phyloP scores from a whole-genome alignment of 2,113 vertebrate species.

The human (Homo sapiens) region GRCh38 chr13:34313501-34314000 shows the following conservation, averaged over 20 bases:
- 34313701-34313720: not conserved
- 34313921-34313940: not conserved
- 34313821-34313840: not conserved
- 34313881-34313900: not conserved
- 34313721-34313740: not conserved
- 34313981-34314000: not conserved
- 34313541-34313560: no score
- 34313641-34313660: not conserved
- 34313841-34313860: not conserved
- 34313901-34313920: not conserved
- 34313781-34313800: not conserved
- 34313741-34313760: not conserved
- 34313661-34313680: not conserved
- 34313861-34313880: not conserved
- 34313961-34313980: not conserved
- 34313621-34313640: not conserved
- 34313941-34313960: not conserved
- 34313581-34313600: no score
- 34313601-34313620: not conserved
- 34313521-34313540: no score
- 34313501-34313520: no score
- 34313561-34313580: no score
- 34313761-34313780: not conserved
- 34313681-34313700: not conserved
- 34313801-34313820: not conserved